These are phyloP conservation scores for Romanogobio albipinnatus DNA, from an alignment of 2,113 vertebrate species.

Conservation along the genomic window DNA sequence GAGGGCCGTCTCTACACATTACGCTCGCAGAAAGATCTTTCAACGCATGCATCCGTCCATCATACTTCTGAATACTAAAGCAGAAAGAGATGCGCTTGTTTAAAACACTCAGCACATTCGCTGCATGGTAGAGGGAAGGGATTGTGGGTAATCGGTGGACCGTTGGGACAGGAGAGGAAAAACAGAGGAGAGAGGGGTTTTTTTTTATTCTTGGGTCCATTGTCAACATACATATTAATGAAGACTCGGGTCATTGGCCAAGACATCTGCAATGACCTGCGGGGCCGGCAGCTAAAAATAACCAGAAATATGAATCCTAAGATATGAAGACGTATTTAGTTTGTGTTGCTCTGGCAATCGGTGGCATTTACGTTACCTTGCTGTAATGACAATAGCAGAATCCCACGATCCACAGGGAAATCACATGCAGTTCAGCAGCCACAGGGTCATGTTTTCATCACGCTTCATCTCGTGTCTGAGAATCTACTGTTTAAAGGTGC, in stretches of 20 bases:
- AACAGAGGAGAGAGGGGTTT: constrained; percentile 56
- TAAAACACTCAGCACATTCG: constrained; percentile 24
- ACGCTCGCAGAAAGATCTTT: constrained; percentile 10
- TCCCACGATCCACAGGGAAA: background rate
- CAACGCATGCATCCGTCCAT: constrained; percentile 65
- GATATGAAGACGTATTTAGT: constrained; percentile 55
- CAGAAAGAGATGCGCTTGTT: constrained; percentile 2
- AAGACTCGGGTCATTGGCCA: constrained; percentile 73
- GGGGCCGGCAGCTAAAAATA: constrained; percentile 70
- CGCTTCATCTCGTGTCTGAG: background rate
- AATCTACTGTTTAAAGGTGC: background rate
- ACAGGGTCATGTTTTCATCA: background rate
- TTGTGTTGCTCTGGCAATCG: background rate
- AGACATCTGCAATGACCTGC: constrained; percentile 75
- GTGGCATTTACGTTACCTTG: constrained; percentile 25
- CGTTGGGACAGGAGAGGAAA: constrained; percentile 61
- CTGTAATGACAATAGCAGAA: constrained; percentile 30
- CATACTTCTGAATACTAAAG: constrained; percentile 70
- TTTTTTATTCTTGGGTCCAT: constrained; percentile 70
- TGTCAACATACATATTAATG: constrained; percentile 79
- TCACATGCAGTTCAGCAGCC: background rate
- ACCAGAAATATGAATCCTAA: constrained; percentile 70
- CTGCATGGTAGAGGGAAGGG: constrained; percentile 54
- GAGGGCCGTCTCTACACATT: constrained; percentile 64
- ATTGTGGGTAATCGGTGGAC: constrained; percentile 55